Evolutionary conservation across 2,888 invertebrate species (phyloP).

Genomic region (Cantharis lateralis): DNA sequence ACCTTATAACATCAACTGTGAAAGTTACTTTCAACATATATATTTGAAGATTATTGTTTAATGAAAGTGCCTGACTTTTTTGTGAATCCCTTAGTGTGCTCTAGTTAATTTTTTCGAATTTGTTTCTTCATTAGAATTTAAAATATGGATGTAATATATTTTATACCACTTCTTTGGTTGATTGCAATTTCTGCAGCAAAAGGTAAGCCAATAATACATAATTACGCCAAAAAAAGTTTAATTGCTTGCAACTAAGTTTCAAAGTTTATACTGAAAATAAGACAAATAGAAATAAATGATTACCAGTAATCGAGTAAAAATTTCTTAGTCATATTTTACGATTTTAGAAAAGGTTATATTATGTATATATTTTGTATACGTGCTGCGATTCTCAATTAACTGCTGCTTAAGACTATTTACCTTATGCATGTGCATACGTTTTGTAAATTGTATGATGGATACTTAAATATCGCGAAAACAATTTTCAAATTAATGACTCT

Average conservation of each 20-base stretch:
- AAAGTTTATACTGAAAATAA: background rate
- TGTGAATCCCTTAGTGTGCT: background rate
- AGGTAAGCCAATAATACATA: constrained; percentile 18
- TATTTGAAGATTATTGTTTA: background rate
- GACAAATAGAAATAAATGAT: background rate
- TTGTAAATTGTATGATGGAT: background rate
- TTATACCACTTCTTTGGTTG: constrained; percentile 8
- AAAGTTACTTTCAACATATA: constrained; percentile 13
- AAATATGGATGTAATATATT: background rate
- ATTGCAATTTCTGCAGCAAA: constrained; percentile 16
- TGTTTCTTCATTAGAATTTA: background rate
- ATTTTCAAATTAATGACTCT: background rate
- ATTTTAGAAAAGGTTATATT: background rate
- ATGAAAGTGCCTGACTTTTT: background rate
- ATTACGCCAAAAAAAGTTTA: background rate
- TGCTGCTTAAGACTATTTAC: background rate
- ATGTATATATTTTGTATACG: background rate
- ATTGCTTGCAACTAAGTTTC: background rate
- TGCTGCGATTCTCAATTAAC: background rate
- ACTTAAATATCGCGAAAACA: background rate
- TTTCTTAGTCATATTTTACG: background rate
- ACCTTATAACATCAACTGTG: constrained; percentile 12
- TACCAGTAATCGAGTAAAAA: background rate
- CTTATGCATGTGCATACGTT: background rate
- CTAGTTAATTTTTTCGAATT: background rate